phyloP scores from a whole-genome alignment of 2,113 vertebrate genomes.

The Centropus unirufus region DNA sequence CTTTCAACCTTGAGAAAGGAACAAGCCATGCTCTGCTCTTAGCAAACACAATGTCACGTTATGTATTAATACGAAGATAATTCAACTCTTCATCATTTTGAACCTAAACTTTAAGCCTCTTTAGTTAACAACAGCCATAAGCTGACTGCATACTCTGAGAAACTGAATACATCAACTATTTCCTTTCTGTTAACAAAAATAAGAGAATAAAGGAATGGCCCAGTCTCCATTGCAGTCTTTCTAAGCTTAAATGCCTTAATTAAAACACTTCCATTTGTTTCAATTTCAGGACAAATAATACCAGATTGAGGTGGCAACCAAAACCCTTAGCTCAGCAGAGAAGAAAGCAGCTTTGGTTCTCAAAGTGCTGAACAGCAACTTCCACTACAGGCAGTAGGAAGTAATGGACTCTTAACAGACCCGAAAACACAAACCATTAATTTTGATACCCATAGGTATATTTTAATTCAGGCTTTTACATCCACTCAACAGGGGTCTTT shows the following conservation, averaged over 20 bases:
- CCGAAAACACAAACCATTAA: conserved; percentile 4
- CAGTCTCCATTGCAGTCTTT: neutral
- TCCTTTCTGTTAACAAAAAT: neutral
- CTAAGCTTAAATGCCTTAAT: neutral
- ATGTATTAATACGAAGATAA: neutral
- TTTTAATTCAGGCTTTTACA: neutral
- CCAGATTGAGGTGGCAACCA: neutral
- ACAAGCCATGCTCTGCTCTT: neutral
- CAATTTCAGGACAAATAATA: conserved; percentile 3
- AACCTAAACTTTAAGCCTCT: neutral
- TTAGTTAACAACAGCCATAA: neutral
- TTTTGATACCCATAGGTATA: neutral
- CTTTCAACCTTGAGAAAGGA: neutral
- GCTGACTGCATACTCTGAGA: neutral
- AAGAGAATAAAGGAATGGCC: neutral
- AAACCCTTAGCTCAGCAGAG: neutral
- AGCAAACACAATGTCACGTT: neutral
- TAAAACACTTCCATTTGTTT: conserved; percentile 1
- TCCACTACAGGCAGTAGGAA: neutral
- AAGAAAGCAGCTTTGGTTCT: neutral
- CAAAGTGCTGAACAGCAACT: neutral
- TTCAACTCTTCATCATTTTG: neutral
- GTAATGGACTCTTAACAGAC: neutral
- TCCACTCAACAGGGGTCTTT: neutral
- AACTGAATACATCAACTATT: neutral